Conservation (phyloP, 2,888 invertebrate species). For the Nephrotoma appendiculata region DNA sequence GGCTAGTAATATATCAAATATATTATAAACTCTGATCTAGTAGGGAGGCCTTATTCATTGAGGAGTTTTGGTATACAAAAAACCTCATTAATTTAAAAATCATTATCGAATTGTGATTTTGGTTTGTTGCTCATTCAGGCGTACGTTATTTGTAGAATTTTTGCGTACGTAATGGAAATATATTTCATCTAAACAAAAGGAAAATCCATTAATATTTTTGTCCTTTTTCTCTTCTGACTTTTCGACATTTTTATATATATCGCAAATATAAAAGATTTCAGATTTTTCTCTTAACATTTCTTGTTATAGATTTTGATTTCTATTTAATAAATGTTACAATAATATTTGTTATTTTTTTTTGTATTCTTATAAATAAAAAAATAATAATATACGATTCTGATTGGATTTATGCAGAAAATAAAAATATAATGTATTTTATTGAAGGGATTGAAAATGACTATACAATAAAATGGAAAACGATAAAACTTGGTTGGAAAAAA, state of each 20-base stretch:
- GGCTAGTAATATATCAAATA: no score
- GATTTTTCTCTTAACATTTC: not conserved
- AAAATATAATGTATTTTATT: not conserved
- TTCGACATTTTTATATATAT: not conserved
- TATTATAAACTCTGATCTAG: no score
- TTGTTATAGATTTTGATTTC: not conserved
- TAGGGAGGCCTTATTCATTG: no score
- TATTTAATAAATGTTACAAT: not conserved
- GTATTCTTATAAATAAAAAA: no score
- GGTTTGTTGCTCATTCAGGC: not conserved
- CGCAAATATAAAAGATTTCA: not conserved
- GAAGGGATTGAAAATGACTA: not conserved
- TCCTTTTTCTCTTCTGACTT: not conserved
- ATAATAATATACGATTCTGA: not conserved
- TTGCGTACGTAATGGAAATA: not conserved
- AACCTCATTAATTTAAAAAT: not conserved
- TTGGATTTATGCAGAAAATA: not conserved
- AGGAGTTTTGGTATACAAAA: no score
- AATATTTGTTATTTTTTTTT: not conserved
- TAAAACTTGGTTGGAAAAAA: not conserved
- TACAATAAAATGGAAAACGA: not conserved
- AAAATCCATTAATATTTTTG: not conserved
- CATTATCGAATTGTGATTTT: not conserved
- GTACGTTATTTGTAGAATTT: not conserved
- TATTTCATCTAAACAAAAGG: not conserved